phyloP scores from a whole-genome alignment of 2,888 invertebrate species.

The Agonopterix subpropinquella region DNA sequence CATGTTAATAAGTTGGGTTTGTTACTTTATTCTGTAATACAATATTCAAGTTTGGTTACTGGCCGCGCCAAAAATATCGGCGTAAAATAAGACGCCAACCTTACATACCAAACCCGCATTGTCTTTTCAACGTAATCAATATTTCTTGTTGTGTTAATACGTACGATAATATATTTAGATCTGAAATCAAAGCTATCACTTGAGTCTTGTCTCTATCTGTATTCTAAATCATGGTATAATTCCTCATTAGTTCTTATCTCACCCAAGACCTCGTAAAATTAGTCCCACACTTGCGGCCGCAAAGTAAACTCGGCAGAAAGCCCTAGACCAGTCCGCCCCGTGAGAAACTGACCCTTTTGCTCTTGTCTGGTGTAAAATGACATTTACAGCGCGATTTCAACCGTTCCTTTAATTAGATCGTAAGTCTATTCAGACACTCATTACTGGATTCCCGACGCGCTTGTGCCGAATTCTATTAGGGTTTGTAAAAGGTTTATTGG shows the following conservation, averaged over 20 bases:
- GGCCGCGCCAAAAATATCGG: too few relatives aligned
- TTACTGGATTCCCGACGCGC: constrained; percentile 29
- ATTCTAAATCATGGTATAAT: constrained; percentile 25
- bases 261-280: constrained; percentile 43
- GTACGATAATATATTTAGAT: too few relatives aligned
- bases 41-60: too few relatives aligned
- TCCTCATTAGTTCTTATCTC: constrained; percentile 35
- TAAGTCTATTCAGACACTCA: constrained; percentile 46
- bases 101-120: too few relatives aligned
- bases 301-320: constrained; percentile 33
- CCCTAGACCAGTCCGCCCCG: constrained; percentile 26
- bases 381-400: constrained; percentile 47
- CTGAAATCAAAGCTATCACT: too few relatives aligned
- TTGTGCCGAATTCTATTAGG: constrained; percentile 3
- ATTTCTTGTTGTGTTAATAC: too few relatives aligned
- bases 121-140: too few relatives aligned
- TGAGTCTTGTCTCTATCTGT: background rate
- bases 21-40: too few relatives aligned
- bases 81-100: too few relatives aligned
- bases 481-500: background rate
- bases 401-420: constrained; percentile 60
- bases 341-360: constrained; percentile 26
- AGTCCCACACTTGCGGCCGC: constrained; percentile 29
- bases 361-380: constrained; percentile 40
- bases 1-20: too few relatives aligned